phyloP scores from a whole-genome alignment of 2,113 vertebrate genomes.

The Hippoglossus stenolepis region DNA sequence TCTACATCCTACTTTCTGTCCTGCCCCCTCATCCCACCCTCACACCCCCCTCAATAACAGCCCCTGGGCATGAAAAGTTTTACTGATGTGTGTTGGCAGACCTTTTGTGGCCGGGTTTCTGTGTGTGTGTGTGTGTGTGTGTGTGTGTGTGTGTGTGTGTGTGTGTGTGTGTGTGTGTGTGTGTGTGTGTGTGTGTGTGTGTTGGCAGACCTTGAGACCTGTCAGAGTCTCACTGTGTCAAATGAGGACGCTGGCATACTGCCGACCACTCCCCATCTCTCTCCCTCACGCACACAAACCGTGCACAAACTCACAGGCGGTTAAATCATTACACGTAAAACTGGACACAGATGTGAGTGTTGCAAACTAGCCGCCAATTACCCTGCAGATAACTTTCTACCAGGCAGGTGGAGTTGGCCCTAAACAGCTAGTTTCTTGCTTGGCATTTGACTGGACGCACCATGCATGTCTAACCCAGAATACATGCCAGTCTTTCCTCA shows the following conservation, averaged over 20 bases:
- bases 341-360: constrained; percentile 37
- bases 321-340: constrained; percentile 37
- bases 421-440: constrained; percentile 30
- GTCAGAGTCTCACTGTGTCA: constrained; percentile 77
- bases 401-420: constrained; percentile 31
- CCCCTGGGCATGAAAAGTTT: constrained; percentile 78
- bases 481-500: constrained; percentile 21
- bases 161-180: constrained; percentile 1
- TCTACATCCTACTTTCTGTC: constrained; percentile 11
- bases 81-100: constrained; percentile 81
- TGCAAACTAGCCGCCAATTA: constrained; percentile 47
- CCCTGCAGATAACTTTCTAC: constrained; percentile 49
- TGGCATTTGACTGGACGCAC: constrained; percentile 31
- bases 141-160: constrained; percentile 28
- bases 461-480: constrained; percentile 35
- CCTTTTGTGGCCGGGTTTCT: constrained; percentile 36
- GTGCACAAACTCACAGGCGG: constrained; percentile 14
- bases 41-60: constrained; percentile 56
- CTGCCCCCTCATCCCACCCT: neutral
- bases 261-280: constrained; percentile 34
- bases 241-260: constrained; percentile 72
- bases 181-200: neutral
- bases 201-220: constrained; percentile 80
- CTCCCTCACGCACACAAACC: constrained; percentile 1
- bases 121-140: constrained; percentile 7